Conservation (phyloP, 2,113 vertebrate genomes). For the Eulacestoma nigropectus region DNA sequence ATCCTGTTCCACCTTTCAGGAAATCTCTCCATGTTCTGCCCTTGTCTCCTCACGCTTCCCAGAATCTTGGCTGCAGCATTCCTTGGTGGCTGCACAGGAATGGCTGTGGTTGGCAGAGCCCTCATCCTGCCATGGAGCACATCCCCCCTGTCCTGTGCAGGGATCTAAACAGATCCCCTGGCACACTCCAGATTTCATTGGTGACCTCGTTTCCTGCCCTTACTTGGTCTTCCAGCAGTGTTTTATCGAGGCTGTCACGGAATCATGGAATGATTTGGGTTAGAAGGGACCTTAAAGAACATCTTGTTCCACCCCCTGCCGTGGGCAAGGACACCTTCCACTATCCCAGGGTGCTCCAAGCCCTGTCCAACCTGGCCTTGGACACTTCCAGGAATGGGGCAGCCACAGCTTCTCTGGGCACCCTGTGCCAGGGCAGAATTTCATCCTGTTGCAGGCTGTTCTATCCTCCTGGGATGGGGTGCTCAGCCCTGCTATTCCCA, state of each 20-base stretch:
- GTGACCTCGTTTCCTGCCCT: not conserved
- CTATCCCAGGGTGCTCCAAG: fast-evolving
- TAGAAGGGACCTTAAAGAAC: not conserved
- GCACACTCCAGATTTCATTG: not conserved
- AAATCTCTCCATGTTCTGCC: fast-evolving
- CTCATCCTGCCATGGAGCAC: not conserved
- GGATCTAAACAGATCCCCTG: not conserved
- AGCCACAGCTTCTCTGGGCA: not conserved
- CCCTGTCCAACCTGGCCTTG: fast-evolving
- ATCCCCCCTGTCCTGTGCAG: not conserved
- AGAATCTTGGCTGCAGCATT: not conserved
- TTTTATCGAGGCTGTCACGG: not conserved
- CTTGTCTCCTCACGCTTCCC: not conserved
- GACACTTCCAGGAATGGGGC: not conserved
- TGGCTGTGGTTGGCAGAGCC: not conserved
- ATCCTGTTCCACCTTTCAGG: not conserved
- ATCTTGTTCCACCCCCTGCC: not conserved
- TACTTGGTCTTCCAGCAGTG: not conserved
- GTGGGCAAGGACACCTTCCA: not conserved
- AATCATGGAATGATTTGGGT: not conserved
- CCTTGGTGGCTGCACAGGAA: fast-evolving
- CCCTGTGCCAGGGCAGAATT: not conserved
- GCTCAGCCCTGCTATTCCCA: not conserved
- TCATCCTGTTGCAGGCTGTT: not conserved
- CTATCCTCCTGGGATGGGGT: fast-evolving